These are phyloP conservation scores for Lepidostoma basale DNA, from an alignment of 1,140 invertebrate genomes.

Conservation along the genomic window DNA sequence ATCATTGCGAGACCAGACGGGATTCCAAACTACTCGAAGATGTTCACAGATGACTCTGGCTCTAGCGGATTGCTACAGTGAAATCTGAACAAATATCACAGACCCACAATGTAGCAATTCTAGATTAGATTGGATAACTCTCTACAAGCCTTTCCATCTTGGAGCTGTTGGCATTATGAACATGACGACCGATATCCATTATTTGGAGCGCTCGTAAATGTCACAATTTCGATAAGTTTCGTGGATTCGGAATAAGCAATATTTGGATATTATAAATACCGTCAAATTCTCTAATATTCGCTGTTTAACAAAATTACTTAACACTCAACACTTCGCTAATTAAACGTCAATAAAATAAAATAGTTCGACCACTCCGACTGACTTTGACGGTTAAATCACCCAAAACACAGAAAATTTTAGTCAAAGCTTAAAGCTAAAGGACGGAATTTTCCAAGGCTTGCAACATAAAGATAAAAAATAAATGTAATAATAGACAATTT, in stretches of 20 bases:
- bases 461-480: too few relatives aligned
- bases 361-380: too few relatives aligned
- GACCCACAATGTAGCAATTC: slow-evolving; percentile 39
- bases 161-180: slow-evolving; percentile 1
- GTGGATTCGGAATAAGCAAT: not conserved
- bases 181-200: not conserved
- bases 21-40: not conserved
- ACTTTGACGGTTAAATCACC: too few relatives aligned
- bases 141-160: slow-evolving; percentile 5
- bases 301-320: not conserved
- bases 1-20: slow-evolving; percentile 17
- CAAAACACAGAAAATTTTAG: too few relatives aligned
- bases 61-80: slow-evolving; percentile 31
- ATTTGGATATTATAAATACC: not conserved
- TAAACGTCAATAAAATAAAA: too few relatives aligned
- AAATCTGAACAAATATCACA: slow-evolving; percentile 39
- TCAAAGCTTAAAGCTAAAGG: too few relatives aligned
- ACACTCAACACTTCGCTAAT: too few relatives aligned
- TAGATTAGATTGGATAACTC: slow-evolving; percentile 8
- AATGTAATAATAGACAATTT: too few relatives aligned
- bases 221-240: too few relatives aligned
- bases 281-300: not conserved
- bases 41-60: not conserved
- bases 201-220: not conserved
- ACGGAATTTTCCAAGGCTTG: too few relatives aligned